Conservation (phyloP, 2,113 vertebrate species). For the Ancistrus triradiatus region DNA sequence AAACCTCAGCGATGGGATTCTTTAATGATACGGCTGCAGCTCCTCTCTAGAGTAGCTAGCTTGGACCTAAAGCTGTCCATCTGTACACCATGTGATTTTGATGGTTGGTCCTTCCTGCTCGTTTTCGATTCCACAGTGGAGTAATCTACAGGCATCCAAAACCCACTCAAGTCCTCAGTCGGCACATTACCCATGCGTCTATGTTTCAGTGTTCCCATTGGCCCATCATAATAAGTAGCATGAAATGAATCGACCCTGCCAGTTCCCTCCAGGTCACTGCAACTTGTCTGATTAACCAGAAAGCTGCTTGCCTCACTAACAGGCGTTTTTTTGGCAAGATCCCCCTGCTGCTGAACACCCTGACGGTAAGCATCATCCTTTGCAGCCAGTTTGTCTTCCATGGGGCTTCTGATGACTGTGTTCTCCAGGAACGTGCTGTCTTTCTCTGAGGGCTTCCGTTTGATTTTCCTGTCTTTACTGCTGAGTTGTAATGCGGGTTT, state of each 20-base stretch:
- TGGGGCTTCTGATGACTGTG: background rate
- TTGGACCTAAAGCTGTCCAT: background rate
- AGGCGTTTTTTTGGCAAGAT: no score
- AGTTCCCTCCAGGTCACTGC: background rate
- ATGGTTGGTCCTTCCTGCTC: background rate
- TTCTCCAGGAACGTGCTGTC: background rate
- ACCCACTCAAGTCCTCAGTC: background rate
- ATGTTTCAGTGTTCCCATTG: background rate
- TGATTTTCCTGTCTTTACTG: background rate
- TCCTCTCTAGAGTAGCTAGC: background rate
- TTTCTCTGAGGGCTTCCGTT: background rate
- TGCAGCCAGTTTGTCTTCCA: background rate
- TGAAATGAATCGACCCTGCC: constrained; percentile 25
- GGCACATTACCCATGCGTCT: background rate
- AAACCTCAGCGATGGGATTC: background rate
- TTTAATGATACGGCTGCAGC: background rate
- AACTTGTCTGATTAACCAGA: background rate
- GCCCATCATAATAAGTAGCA: background rate
- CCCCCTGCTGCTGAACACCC: background rate
- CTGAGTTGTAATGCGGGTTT: background rate
- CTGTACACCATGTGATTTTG: background rate
- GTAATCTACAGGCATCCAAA: background rate
- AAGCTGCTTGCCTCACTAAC: background rate
- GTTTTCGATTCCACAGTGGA: background rate
- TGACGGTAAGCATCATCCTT: background rate